These are phyloP conservation scores for Thaumetopoea pityocampa DNA, from an alignment of 1,140 invertebrate genomes.

Conservation along the genomic window DNA sequence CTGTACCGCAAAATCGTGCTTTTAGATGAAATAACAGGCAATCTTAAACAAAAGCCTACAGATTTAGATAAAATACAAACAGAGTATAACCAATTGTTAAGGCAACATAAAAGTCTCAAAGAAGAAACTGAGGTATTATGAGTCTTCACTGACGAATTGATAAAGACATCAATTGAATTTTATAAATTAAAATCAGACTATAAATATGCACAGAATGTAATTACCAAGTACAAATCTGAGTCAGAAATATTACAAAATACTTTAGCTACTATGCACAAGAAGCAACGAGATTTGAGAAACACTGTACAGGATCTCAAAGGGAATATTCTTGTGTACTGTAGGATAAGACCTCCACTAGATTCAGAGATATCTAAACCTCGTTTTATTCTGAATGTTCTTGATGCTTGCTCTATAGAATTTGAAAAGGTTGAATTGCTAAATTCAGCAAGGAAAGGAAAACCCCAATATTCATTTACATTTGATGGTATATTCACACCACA, in stretches of 20 bases:
- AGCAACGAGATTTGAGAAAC: conserved; percentile 80
- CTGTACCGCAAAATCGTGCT: conserved; percentile 49
- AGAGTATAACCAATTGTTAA: conserved; percentile 45
- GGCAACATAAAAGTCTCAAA: conserved; percentile 52
- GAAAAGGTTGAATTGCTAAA: conserved; percentile 76
- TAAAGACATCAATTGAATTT: conserved; percentile 59
- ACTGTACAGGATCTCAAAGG: conserved; percentile 84
- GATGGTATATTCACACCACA: conserved; percentile 87
- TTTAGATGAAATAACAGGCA: conserved; percentile 54
- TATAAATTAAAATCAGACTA: conserved; percentile 58
- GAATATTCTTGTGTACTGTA: conserved; percentile 91
- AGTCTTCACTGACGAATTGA: conserved; percentile 55
- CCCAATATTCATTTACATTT: conserved; percentile 84
- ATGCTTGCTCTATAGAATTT: conserved; percentile 82
- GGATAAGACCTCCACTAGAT: conserved; percentile 83
- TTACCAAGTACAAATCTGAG: conserved; percentile 55
- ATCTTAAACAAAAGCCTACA: conserved; percentile 51
- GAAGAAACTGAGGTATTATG: conserved; percentile 58
- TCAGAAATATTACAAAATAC: conserved; percentile 64
- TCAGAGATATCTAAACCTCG: conserved; percentile 69
- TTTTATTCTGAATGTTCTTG: conserved; percentile 79
- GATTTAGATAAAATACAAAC: conserved; percentile 51
- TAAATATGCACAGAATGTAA: conserved; percentile 62
- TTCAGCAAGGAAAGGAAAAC: conserved; percentile 68
- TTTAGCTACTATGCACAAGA: conserved; percentile 75